Percentiles rank a stretch among this genome's conserved stretches.
These are phyloP conservation scores for Atethmia centrago DNA, from an alignment of 2,888 invertebrate genomes.

Conservation along the genomic window DNA sequence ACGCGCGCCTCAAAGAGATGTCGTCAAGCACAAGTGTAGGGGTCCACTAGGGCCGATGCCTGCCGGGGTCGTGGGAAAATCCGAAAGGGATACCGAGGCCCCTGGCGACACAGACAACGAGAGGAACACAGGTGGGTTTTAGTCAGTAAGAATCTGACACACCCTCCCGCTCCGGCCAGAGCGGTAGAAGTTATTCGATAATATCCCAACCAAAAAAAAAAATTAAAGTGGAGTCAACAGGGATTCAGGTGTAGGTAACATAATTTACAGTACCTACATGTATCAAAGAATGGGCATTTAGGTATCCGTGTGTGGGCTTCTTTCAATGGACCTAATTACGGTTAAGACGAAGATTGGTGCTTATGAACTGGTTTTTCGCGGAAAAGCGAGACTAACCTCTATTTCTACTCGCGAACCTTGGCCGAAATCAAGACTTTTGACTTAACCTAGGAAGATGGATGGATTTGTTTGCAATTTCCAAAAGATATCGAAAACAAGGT, in stretches of 20 bases:
- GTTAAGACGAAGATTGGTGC: conserved; percentile 9
- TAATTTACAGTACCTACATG: neutral
- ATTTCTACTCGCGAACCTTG: neutral
- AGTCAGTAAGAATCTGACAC: too few species aligned
- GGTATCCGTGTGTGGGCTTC: neutral
- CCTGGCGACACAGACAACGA: too few species aligned
- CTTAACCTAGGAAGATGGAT: neutral
- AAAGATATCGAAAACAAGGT: neutral
- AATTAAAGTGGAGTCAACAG: neutral
- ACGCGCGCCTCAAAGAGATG: too few species aligned
- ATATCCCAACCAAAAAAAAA: too few species aligned
- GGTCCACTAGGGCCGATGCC: too few species aligned
- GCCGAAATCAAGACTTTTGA: neutral
- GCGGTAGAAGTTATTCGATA: too few species aligned
- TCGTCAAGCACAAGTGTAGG: too few species aligned
- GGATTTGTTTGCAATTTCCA: neutral
- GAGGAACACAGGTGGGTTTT: too few species aligned
- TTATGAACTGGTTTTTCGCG: neutral
- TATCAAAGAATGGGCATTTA: neutral
- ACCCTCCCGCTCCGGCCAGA: too few species aligned
- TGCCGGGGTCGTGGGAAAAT: too few species aligned
- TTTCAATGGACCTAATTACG: conserved; percentile 9
- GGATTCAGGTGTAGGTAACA: neutral
- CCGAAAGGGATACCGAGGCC: too few species aligned
- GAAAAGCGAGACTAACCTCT: neutral